Base-by-base conservation (phyloP, 2,113 vertebrate species). In the Pygathrix nemaeus region DNA sequence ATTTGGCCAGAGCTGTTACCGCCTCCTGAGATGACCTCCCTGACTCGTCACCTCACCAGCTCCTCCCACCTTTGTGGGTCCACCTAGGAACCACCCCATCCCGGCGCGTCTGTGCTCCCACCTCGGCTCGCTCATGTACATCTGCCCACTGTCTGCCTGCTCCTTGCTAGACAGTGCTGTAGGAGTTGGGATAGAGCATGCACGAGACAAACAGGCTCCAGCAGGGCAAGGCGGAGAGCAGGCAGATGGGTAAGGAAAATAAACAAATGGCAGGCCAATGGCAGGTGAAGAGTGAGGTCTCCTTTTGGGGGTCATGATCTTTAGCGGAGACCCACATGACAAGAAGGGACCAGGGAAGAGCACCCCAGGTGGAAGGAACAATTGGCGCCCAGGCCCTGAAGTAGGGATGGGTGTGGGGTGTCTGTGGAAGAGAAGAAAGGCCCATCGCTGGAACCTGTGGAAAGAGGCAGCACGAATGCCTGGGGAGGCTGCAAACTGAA, bases 171-270 rank as follows among this genome's bases (percentile, higher is more conserved):
- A 32, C 38, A 13, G 27, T 6, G 1, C 13, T 23, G 11, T 32
- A 9, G 12, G 27, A 27, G 52, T 11, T 40, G 2, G 43, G 12
- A 10, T 6, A 25, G 18, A 43, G 4, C 1, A 6, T 0, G 12
- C 70, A 25, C 6, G 13, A 43, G 40, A 75, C 40, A 13, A 14
- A 43, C 12, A 43, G 72, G 23, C 38, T 75, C 72, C 13, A 11
- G 21, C 8, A 21, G 50, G 0, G 27, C 20, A 59, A 72, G 38
- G 32, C 7, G 0, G 52, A 14, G 0, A 23, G 23, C 38, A 25
- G 57, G 57, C 21, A 59, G 57, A 45, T 1, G 30, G 68, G 68
- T 55, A 73, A 13, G 12, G 8, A 8, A 27, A 23, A 17, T n/a
- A 50, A n/a, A 50, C 0, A 0, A 25, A 25, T 52, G 52, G 16